Evolutionary conservation across 2,113 vertebrate species (phyloP).

Genomic region (Bubo scandiacus): DNA sequence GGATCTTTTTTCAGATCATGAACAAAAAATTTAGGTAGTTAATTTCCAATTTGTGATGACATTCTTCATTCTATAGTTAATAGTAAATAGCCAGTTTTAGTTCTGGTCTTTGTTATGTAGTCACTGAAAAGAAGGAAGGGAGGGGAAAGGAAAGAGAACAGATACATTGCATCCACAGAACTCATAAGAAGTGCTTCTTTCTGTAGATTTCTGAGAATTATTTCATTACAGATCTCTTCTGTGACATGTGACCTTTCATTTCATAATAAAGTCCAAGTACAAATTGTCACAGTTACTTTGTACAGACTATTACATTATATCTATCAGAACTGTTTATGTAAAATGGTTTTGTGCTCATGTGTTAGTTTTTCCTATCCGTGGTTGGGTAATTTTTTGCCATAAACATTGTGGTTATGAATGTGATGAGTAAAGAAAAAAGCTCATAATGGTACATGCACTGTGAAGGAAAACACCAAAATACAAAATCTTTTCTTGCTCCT

Average conservation of each 20-base stretch:
- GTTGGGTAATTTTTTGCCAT: not conserved
- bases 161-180: not conserved
- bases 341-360: not conserved
- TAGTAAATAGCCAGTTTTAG: not conserved
- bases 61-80: not conserved
- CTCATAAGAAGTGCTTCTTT: not conserved
- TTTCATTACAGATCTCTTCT: not conserved
- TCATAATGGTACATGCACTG: not conserved
- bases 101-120: not conserved
- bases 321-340: not conserved
- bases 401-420: not conserved
- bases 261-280: not conserved
- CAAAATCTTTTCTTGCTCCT: not conserved
- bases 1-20: not conserved
- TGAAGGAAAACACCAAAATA: not conserved
- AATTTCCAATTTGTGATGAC: not conserved
- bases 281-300: not conserved
- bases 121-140: not conserved
- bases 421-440: not conserved
- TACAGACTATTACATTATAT: not conserved
- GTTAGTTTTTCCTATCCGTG: not conserved
- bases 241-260: not conserved
- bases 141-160: not conserved
- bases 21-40: not conserved
- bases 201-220: not conserved